Evolutionary conservation across 2,113 vertebrate species (phyloP).

Genomic region (Odontesthes bonariensis): DNA sequence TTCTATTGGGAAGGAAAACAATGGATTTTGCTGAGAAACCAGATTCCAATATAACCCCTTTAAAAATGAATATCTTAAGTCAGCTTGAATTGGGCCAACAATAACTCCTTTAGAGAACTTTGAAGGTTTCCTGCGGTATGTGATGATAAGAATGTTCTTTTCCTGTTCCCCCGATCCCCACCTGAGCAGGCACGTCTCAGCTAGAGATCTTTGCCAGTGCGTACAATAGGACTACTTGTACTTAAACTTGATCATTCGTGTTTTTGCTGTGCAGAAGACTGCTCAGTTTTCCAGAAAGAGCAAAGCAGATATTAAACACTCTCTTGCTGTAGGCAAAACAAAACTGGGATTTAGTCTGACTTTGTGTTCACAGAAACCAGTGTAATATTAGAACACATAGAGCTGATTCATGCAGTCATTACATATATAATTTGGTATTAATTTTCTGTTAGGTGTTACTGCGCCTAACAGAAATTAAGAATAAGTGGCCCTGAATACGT

Average conservation of each 20-base stretch:
- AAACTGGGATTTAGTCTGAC: too few relatives aligned
- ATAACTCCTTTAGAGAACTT: slow-evolving; percentile 6
- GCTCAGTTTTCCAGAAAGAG: background rate
- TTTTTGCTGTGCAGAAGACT: too few relatives aligned
- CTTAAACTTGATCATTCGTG: background rate
- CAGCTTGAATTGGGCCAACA: slow-evolving; percentile 41
- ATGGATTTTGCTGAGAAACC: slow-evolving; percentile 37
- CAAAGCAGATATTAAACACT: background rate
- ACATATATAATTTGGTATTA: too few relatives aligned
- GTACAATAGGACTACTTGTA: background rate
- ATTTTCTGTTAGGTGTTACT: too few relatives aligned
- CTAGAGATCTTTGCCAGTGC: background rate
- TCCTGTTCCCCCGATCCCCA: slow-evolving; percentile 9
- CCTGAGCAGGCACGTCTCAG: background rate
- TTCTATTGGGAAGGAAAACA: slow-evolving; percentile 52
- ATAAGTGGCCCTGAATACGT: too few relatives aligned
- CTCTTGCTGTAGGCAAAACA: too few relatives aligned
- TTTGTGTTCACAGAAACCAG: too few relatives aligned
- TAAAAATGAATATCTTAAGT: slow-evolving; percentile 19
- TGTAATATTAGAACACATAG: background rate
- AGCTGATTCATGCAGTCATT: background rate
- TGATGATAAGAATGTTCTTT: slow-evolving; percentile 53
- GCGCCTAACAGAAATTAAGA: too few relatives aligned
- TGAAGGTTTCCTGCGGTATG: slow-evolving; percentile 3
- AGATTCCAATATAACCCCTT: slow-evolving; percentile 7